Evolutionary conservation across 2,888 invertebrate species (phyloP), one percentile per base, ranked within the genome.

Genomic region (Nemotelus pantherinus): DNA sequence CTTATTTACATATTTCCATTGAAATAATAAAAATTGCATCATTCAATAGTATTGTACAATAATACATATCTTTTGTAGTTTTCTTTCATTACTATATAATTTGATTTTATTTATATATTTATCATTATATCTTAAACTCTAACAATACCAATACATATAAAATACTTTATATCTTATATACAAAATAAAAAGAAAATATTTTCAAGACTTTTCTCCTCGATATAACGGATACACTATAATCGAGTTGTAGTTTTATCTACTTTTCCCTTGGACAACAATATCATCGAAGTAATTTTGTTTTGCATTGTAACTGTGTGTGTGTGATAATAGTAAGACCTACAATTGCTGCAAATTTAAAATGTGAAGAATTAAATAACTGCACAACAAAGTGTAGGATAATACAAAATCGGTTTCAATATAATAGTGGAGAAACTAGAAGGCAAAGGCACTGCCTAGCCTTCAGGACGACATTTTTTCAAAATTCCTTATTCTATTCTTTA

Each of bases 91-190:
- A 43, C 2, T 63, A 43, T 41, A 63, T 41, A 63, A 25, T 25
- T 25, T 25, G 25, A 25, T 25, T 25, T 63, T 63, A 63, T 25
- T 5, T 25, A 58, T 68, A 44, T 39, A 70, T 39, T 41, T 41
- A 67, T 47, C 43, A 55, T 60, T 48, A 44, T 60, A 39, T 60
- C 74, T 74, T 74, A 74, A 41, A 60, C 41, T 41, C 63, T 74
- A 63, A 47, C 43, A 72, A 74, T 74, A 74, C 63, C 60, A 74
- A 74, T 74, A 63, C 63, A 74, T 74, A 74, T 63, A 74, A 74
- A 74, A 74, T 74, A 74, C 74, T 63, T 63, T 74, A 63, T 63
- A 74, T 74, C 74, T 74, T 63, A 48, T 74, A 44, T 74, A 74
- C 57, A 63, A 74, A 60, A 74, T 63, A 74, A 60, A 60, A 60